phyloP scores from a whole-genome alignment of 2,888 invertebrate species.

The Drosophila maculinotata region DNA sequence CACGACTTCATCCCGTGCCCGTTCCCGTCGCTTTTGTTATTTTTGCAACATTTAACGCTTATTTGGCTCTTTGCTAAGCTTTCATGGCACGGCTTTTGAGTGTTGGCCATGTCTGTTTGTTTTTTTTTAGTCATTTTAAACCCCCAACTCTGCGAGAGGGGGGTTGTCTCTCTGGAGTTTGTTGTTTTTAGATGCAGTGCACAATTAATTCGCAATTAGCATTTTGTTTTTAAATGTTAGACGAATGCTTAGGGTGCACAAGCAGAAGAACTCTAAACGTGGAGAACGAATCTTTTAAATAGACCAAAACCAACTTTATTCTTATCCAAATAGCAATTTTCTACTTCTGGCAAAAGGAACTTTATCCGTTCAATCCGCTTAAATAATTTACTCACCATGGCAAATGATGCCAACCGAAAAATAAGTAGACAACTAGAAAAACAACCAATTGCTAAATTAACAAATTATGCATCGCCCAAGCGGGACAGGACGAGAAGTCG shows the following conservation, averaged over 20 bases:
- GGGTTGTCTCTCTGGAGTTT: conserved; percentile 37
- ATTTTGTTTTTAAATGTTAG: conserved; percentile 61
- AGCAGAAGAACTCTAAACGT: conserved; percentile 6
- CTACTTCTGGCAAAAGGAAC: conserved; percentile 2
- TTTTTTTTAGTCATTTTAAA: conserved; percentile 59
- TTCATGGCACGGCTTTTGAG: conserved; percentile 60
- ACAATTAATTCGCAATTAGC: conserved; percentile 79
- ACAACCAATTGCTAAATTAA: conserved; percentile 71
- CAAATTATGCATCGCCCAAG: conserved; percentile 68
- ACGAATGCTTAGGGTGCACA: conserved; percentile 45
- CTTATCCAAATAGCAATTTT: neutral
- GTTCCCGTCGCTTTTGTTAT: conserved; percentile 75
- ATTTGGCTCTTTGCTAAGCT: conserved; percentile 76
- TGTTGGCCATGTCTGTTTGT: conserved; percentile 54
- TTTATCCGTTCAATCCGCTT: conserved; percentile 59
- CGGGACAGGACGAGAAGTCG: conserved; percentile 27
- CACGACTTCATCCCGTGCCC: neutral
- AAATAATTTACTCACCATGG: conserved; percentile 72
- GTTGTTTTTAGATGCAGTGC: conserved; percentile 76
- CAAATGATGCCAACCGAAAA: conserved; percentile 36
- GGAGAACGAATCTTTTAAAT: neutral
- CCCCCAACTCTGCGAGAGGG: conserved; percentile 4
- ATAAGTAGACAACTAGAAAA: conserved; percentile 9
- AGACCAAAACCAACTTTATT: conserved; percentile 1
- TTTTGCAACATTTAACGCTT: conserved; percentile 82